Evolutionary conservation across 2,113 vertebrate genomes (phyloP).

Genomic region (Mohoua ochrocephala): DNA sequence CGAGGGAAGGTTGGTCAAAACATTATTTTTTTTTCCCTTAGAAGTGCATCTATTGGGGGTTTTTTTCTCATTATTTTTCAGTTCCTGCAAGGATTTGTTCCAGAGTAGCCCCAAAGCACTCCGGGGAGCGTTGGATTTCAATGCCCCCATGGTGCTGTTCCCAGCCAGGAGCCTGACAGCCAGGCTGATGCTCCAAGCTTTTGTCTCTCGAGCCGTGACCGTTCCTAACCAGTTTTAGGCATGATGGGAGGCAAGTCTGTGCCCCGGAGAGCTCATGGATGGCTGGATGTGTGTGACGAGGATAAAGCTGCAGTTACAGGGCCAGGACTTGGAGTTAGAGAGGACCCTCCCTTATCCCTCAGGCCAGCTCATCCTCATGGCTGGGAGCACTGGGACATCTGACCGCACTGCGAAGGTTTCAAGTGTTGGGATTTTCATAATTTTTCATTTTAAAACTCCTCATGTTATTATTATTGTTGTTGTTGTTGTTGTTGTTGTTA

Average conservation of each 20-base stretch:
- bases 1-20: neutral
- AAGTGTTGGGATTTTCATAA: neutral
- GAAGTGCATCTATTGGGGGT: neutral
- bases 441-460: neutral
- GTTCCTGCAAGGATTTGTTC: neutral
- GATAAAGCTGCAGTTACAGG: neutral
- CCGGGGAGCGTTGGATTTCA: rapidly evolving
- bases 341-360: neutral
- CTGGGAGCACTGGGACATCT: neutral
- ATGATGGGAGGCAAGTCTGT: neutral
- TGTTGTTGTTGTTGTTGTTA: neutral
- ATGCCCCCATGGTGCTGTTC: rapidly evolving
- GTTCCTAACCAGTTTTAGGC: neutral
- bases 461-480: neutral
- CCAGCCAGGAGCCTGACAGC: neutral
- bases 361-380: neutral
- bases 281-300: neutral
- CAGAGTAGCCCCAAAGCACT: neutral
- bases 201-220: neutral
- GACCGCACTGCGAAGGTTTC: neutral
- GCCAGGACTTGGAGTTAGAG: neutral
- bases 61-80: neutral
- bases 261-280: neutral
- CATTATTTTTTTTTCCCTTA: neutral
- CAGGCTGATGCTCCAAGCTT: neutral